These are phyloP conservation scores for Fulica atra DNA, from an alignment of 2,113 vertebrate genomes.

Conservation along the genomic window DNA sequence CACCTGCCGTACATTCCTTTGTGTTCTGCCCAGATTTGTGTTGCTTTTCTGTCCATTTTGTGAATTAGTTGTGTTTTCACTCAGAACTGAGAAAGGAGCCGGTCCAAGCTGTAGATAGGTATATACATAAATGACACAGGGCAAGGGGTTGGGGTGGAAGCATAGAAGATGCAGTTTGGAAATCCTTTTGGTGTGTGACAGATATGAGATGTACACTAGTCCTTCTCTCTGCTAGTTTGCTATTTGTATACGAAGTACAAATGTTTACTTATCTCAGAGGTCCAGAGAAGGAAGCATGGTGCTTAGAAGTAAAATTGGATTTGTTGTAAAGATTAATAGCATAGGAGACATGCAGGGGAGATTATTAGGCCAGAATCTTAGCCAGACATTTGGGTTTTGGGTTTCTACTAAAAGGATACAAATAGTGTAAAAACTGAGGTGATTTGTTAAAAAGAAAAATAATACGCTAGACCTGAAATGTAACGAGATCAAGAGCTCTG, in stretches of 20 bases:
- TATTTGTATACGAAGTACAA: neutral
- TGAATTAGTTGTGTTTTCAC: neutral
- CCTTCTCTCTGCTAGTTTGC: neutral
- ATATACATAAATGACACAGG: neutral
- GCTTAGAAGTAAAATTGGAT: constrained; percentile 8
- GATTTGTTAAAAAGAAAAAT: neutral
- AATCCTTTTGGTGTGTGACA: neutral
- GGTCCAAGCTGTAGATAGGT: neutral
- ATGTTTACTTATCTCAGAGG: neutral
- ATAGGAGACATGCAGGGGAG: neutral
- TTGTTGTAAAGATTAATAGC: neutral
- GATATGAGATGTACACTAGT: neutral
- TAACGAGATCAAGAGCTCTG: neutral
- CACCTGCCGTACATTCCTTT: fast-evolving
- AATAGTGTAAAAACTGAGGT: neutral
- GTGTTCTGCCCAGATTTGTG: neutral
- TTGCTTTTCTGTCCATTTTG: neutral
- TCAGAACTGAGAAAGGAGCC: neutral
- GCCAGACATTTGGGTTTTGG: neutral
- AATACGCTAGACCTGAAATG: neutral
- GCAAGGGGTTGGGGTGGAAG: neutral
- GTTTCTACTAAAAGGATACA: neutral
- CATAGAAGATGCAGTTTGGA: neutral
- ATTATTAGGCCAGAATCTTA: neutral
- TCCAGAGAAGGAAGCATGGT: neutral